These are phyloP conservation scores for Pelecanoides urinatrix DNA, from an alignment of 2,113 vertebrate species.

Conservation along the genomic window DNA sequence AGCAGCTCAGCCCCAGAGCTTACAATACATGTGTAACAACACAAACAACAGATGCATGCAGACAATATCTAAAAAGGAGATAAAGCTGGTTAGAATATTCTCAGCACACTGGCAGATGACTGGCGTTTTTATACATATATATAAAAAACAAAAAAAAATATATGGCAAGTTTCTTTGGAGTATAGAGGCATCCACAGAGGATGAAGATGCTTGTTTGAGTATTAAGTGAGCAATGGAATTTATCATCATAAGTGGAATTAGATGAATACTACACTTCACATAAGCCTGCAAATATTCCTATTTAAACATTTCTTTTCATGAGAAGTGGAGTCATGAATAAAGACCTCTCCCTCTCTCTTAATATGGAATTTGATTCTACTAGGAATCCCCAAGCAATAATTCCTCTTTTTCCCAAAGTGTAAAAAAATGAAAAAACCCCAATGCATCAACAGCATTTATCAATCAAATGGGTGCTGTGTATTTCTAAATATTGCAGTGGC, in stretches of 20 bases:
- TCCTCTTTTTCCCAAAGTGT: not conserved
- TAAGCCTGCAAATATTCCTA: not conserved
- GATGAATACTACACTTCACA: not conserved
- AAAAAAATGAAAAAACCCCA: not conserved
- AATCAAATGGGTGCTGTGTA: fast-evolving
- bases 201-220: not conserved
- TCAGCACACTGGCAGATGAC: not conserved
- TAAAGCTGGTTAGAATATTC: not conserved
- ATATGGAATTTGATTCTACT: not conserved
- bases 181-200: not conserved
- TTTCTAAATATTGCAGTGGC: not conserved
- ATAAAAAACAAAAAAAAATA: not conserved
- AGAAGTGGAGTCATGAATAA: not conserved
- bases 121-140: not conserved
- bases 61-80: not conserved
- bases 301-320: not conserved
- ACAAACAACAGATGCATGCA: not conserved
- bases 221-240: not conserved
- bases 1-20: not conserved
- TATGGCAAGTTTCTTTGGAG: not conserved
- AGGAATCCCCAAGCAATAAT: not conserved
- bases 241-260: not conserved
- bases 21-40: not conserved
- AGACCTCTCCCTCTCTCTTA: not conserved
- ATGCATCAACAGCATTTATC: not conserved